These are phyloP conservation scores for Zelleria hepariella DNA, from an alignment of 2,888 invertebrate genomes.

Conservation along the genomic window DNA sequence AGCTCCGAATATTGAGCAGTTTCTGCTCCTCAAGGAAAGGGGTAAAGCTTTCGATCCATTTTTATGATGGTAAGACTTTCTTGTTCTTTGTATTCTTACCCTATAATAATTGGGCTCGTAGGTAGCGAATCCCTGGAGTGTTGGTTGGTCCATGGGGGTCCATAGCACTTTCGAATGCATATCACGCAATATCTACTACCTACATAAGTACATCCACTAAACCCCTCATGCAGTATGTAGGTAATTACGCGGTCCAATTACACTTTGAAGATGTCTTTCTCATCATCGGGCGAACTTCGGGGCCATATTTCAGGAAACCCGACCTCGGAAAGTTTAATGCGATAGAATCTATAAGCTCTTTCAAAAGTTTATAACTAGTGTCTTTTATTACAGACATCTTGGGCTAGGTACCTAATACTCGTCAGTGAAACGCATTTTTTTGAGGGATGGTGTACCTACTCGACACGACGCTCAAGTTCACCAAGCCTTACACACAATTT, in stretches of 20 bases:
- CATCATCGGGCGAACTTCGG: neutral
- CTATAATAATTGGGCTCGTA: neutral
- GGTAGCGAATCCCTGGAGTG: no score
- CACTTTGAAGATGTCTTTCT: neutral
- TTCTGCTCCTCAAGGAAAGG: no score
- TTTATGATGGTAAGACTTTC: no score
- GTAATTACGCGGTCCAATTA: neutral
- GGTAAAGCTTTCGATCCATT: no score
- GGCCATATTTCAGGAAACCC: neutral
- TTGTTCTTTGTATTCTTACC: neutral
- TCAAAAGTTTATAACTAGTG: neutral
- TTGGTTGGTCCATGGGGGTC: no score
- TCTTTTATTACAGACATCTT: neutral
- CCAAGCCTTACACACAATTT: no score
- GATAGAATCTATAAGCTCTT: neutral
- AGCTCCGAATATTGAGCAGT: no score
- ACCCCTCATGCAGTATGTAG: no score
- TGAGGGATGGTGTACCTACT: no score
- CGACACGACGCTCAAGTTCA: no score
- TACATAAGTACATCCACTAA: no score
- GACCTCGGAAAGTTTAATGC: neutral
- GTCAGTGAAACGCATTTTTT: neutral
- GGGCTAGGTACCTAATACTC: neutral
- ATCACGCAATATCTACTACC: constrained; percentile 4
- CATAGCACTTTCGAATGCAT: neutral